Evolutionary conservation across 2,113 vertebrate genomes (phyloP), one percentile per base, ranked within the genome.

Genomic region (Rostratula benghalensis): DNA sequence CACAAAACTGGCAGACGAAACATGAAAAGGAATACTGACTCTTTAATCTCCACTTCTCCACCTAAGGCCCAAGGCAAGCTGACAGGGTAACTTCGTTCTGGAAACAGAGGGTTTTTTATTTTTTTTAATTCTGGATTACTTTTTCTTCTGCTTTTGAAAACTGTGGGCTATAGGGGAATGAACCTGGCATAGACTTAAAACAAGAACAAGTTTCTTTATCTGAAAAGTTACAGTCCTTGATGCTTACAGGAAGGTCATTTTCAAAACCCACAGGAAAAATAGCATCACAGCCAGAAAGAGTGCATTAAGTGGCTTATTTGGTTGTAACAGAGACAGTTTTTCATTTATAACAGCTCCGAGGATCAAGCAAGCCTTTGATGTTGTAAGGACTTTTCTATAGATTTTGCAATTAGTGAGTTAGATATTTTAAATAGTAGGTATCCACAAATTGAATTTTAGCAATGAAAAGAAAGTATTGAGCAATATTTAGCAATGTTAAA

Each of bases 11-110:
- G 97, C 98, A 98, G 98, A 97, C 25, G 97, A 98, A 98, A 98
- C 98, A 98, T 99, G 98, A 99, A 99, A 99, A 99, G 98, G 98
- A 99, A 99, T 99, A 98, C 98, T 98, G 98, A 95, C 98, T 98
- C 98, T 99, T 99, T 99, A 99, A 99, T 99, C 98, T 99, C 98
- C 91, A 95, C 97, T 98, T 98, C 98, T 98, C 97, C 97, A 98
- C 98, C 98, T 98, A 98, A 98, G 97, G 98, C 98, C 98, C 98
- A 98, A 97, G 98, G 98, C 98, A 98, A 98, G 97, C 98, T 99
- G 98, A 98, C 98, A 98, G 98, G 97, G 98, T 89, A 98, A 97
- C 97, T 98, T 98, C 98, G n/a, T 97, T 98, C 98, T 98, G 95
- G 98, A 98, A 98, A 98, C 95, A 97, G 97, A 97, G 73, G 78